Conservation (phyloP, 2,113 vertebrate species). For the Egretta garzetta region DNA sequence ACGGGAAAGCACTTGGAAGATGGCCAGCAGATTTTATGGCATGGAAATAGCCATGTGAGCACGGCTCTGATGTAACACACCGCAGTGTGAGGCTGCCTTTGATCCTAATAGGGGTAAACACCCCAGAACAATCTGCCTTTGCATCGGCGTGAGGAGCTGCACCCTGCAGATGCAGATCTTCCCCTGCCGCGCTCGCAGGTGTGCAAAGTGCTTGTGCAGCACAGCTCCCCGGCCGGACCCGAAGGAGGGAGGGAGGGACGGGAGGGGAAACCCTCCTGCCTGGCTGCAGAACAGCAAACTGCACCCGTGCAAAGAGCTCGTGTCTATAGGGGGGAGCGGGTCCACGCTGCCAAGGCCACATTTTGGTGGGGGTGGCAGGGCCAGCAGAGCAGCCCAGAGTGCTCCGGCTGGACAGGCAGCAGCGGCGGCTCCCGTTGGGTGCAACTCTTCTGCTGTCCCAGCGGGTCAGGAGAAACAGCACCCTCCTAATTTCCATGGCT, state of each 20-base stretch:
- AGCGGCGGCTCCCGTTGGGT: accelerated
- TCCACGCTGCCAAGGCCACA: accelerated
- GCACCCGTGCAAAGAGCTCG: accelerated
- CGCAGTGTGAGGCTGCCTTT: neutral
- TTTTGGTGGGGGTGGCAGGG: neutral
- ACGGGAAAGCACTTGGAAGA: neutral
- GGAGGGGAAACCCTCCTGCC: neutral
- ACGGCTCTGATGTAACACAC: neutral
- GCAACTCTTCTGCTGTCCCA: neutral
- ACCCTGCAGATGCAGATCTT: neutral
- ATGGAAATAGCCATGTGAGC: neutral
- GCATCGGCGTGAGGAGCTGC: neutral
- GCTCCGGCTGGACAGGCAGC: neutral
- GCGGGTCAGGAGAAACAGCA: neutral
- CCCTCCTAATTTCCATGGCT: neutral
- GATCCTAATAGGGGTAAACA: neutral
- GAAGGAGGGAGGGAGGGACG: neutral
- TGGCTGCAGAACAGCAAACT: neutral
- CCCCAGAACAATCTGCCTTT: neutral
- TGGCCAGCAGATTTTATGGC: neutral
- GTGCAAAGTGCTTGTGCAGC: neutral
- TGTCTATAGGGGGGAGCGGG: accelerated
- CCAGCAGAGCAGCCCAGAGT: neutral
- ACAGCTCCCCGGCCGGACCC: neutral
- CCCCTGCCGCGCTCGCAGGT: neutral